Base-by-base conservation (phyloP, 2,888 invertebrate genomes). In the Parnassius apollo region DNA sequence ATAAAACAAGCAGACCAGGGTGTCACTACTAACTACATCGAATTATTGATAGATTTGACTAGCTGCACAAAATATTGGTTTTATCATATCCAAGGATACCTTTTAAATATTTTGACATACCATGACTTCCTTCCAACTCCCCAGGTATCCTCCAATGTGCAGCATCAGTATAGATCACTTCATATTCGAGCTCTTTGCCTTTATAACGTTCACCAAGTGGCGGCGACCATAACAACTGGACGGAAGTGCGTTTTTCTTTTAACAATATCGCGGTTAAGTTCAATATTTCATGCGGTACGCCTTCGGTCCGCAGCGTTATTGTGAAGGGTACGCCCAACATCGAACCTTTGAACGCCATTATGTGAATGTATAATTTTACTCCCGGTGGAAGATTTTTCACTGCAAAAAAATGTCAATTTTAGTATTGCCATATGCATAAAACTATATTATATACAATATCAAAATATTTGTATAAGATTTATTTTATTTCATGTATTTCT, bases 121-220 rank as follows among this genome's bases (percentile, higher is more conserved):
- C 64, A 48, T 64, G 64, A 11, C 25, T 13, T 10, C 53, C 52
- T 18, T 49, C 85, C 70, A 80, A 67, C 65, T 95, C 93, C 8
- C 92, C 91, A 0, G 80, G 77, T 48, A 75, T 71, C 65, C 76
- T 77, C 66, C 67, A 68, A 25, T 75, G 78, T 58, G 81, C 74
- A 57, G 82, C 74, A 88, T 92, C 70, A 76, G 94, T 95, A 73
- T 96, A 96, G 79, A 95, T 95, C 51, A 96, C 91, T 22, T 95
- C 96, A 76, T 96, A 97, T 4, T 86, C 72, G n/a, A 89, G 49
- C 10, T 82, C 76, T 58, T 81, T 82, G 42, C 76, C 78, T 67
- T 81, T 82, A 57, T 89, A 94, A n/a, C 93, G 83, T 0, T 87
- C 83, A 49, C 91, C 92, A 25, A 90, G 90, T 0, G 95, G 95